Evolutionary conservation across 37 sponge, comb jelly and placozoan genomes (phyloP).

Genomic region (Axinella damicornis): DNA sequence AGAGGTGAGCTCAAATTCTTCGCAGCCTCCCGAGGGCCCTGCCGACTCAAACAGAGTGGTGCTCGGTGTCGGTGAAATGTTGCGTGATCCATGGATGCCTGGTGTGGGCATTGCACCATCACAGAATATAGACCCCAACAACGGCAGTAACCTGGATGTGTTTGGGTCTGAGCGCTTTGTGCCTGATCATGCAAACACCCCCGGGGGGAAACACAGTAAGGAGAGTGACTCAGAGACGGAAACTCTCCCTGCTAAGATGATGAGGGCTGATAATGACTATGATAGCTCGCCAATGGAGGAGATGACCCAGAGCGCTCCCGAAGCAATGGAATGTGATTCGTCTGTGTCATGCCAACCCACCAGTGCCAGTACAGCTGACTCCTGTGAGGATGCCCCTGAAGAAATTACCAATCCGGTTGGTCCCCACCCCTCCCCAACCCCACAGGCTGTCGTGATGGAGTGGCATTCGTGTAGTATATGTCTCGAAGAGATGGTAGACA

Average conservation of each 20-base stretch:
- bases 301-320: not conserved
- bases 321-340: not conserved
- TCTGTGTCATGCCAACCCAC: not conserved
- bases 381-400: not conserved
- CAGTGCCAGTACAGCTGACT: not conserved
- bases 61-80: no score
- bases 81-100: no score
- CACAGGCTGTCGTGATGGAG: conserved; percentile 52
- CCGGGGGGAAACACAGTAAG: not conserved
- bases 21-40: no score
- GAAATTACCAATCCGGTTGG: not conserved
- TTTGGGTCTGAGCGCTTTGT: no score
- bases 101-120: no score
- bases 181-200: no score
- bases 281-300: not conserved
- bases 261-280: not conserved
- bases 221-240: conserved; percentile 9
- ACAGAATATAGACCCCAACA: no score
- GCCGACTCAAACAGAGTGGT: no score
- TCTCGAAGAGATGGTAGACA: conserved; percentile 81
- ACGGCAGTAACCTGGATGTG: no score
- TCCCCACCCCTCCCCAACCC: not conserved
- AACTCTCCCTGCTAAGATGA: conserved; percentile 23
- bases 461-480: conserved; percentile 84
- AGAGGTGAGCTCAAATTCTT: no score